Base-by-base conservation (phyloP, 2,113 vertebrate genomes). In the Ochotona curzoniae region DNA sequence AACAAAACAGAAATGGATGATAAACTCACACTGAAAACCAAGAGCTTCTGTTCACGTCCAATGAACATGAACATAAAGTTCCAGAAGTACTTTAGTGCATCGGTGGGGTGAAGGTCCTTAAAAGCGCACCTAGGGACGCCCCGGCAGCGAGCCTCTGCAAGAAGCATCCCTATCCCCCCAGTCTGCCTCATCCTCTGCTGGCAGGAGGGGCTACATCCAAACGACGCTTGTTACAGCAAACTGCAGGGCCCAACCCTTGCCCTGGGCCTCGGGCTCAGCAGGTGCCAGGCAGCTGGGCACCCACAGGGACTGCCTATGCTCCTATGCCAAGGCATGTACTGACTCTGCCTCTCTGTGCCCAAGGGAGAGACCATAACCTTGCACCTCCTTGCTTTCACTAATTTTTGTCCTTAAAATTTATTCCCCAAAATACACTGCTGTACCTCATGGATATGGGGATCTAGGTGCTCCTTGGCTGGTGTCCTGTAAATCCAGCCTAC, bases 361-460 rank as follows among this genome's bases (percentile, higher is more conserved):
- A 8, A 38, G 86, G 5, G 23, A 38, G 12, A 44, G 7, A 15
- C 2, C 17, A 3, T 20, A 23, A 35, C 20, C 5, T 0, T 26
- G 32, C 14, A 47, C 61, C 60, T 64, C 18, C 28, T 66, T 18
- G 2, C 17, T 69, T 84, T 25, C 13, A 15, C 76, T 35, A 57
- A 32, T 30, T 86, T 83, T n/a, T 47, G 54, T 74, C 35, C 69
- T 30, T 71, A 67, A 61, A 30, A 21, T 23, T 35, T n/a, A 44
- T 49, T 61, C 3, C 17, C 35, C n/a, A 38, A 14, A 13, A 51
- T 10, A 14, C 15, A 63, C 25, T 47, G 2, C 5, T 13, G 54
- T 18, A 13, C 64, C 23, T 0, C n/a, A 2, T 30, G 26, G 69
- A 84, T 2, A 7, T 1, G 49, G 57, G 0, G n/a, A 54, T 23